Evolutionary conservation across 2,113 vertebrate genomes (phyloP).

Genomic region (Peromyscus polionotus): DNA sequence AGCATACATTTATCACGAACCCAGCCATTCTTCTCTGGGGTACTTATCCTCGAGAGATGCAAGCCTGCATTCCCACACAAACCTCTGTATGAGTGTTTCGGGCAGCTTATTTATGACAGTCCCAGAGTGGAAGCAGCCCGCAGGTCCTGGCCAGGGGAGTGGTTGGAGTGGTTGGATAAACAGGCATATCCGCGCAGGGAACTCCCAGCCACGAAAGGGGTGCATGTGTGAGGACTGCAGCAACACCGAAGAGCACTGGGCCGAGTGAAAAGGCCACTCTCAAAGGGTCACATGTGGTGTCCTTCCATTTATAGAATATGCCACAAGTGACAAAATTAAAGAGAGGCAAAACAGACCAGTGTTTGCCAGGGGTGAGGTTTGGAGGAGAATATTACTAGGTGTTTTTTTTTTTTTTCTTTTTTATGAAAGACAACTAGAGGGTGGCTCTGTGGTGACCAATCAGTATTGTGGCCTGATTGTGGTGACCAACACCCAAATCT

Average conservation of each 20-base stretch:
- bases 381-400: neutral
- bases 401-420: neutral
- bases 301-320: neutral
- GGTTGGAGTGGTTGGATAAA: no score
- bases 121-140: neutral
- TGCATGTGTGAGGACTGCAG: neutral
- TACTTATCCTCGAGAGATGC: neutral
- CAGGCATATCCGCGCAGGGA: neutral
- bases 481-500: neutral
- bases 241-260: neutral
- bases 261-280: neutral
- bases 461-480: neutral
- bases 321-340: conserved; percentile 15
- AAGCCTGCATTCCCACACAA: neutral
- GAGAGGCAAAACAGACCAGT: neutral
- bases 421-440: neutral
- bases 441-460: neutral
- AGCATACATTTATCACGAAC: neutral
- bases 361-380: neutral
- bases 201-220: no score
- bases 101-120: neutral
- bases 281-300: neutral
- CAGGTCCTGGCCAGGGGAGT: neutral
- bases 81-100: neutral
- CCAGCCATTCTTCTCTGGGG: neutral